These are phyloP conservation scores for Erebia ligea DNA, from an alignment of 2,888 invertebrate species.

Conservation along the genomic window DNA sequence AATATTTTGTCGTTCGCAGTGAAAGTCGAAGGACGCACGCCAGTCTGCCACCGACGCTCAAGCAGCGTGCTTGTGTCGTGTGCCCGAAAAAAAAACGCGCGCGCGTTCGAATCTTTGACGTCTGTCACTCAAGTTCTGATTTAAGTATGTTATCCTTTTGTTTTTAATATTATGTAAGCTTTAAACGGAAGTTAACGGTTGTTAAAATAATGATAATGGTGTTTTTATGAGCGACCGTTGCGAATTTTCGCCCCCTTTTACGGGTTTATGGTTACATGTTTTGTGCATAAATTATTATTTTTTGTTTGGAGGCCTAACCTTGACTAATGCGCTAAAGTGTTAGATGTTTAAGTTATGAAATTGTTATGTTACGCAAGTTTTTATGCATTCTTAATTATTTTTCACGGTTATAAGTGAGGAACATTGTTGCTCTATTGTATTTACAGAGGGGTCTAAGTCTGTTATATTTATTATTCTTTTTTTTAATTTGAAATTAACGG, in stretches of 20 bases:
- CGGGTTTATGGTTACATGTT: slow-evolving; percentile 35
- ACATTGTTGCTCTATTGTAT: background rate
- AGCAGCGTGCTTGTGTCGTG: slow-evolving; percentile 46
- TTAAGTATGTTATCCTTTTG: slow-evolving; percentile 71
- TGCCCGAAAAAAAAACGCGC: slow-evolving; percentile 16
- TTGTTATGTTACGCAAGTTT: slow-evolving; percentile 23
- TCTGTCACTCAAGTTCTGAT: slow-evolving; percentile 51
- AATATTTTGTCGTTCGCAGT: slow-evolving; percentile 60
- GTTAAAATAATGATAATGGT: slow-evolving; percentile 20
- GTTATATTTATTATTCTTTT: background rate
- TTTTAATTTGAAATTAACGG: background rate
- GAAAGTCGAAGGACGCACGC: slow-evolving; percentile 75
- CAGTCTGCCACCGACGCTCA: slow-evolving; percentile 60
- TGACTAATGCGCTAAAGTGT: slow-evolving; percentile 34
- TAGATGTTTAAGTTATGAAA: slow-evolving; percentile 14
- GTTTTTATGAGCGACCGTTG: slow-evolving; percentile 44
- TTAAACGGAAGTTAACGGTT: slow-evolving; percentile 35
- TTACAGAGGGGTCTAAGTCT: background rate
- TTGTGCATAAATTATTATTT: slow-evolving; percentile 48
- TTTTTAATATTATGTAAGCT: slow-evolving; percentile 44
- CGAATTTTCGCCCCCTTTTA: slow-evolving; percentile 50
- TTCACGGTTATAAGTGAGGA: background rate
- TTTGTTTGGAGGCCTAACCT: slow-evolving; percentile 39
- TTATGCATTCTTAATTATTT: slow-evolving; percentile 11
- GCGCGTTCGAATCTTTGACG: slow-evolving; percentile 33